These are phyloP conservation scores for Acromyrmex echinatior DNA, from an alignment of 1,140 invertebrate species.

Conservation along the genomic window DNA sequence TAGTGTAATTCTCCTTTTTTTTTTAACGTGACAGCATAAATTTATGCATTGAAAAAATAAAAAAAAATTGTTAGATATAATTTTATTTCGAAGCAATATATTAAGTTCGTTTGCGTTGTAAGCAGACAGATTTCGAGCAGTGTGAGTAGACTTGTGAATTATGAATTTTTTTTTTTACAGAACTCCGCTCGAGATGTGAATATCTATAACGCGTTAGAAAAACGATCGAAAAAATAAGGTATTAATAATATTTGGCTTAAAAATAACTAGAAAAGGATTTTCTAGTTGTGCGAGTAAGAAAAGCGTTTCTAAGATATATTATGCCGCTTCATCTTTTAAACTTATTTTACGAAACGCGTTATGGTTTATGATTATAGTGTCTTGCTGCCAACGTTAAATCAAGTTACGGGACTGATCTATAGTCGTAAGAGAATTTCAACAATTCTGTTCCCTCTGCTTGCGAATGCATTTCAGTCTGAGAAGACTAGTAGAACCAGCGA, in stretches of 20 bases:
- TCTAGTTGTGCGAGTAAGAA: neutral
- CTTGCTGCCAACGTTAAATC: slow-evolving; percentile 10
- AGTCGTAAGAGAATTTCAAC: slow-evolving; percentile 56
- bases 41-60: neutral
- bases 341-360: slow-evolving; percentile 33
- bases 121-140: too few relatives aligned
- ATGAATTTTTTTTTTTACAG: neutral
- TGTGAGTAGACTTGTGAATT: neutral
- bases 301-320: neutral
- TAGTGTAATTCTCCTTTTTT: neutral
- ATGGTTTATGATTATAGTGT: slow-evolving; percentile 23
- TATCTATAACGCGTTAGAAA: neutral
- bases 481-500: slow-evolving; percentile 75
- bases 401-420: slow-evolving; percentile 60
- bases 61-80: neutral
- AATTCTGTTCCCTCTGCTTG: slow-evolving; percentile 73
- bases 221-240: neutral
- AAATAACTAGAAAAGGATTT: neutral
- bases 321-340: neutral
- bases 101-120: too few relatives aligned
- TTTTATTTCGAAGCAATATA: neutral
- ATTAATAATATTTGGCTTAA: slow-evolving; percentile 4
- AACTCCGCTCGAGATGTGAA: neutral
- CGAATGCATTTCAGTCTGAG: slow-evolving; percentile 74
- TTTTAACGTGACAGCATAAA: neutral